A percentile compares a stretch with the other conserved stretches of the same genome.
Conservation (phyloP, 92 coral and sea anemone species). For the Virgularia gustaviana region DNA sequence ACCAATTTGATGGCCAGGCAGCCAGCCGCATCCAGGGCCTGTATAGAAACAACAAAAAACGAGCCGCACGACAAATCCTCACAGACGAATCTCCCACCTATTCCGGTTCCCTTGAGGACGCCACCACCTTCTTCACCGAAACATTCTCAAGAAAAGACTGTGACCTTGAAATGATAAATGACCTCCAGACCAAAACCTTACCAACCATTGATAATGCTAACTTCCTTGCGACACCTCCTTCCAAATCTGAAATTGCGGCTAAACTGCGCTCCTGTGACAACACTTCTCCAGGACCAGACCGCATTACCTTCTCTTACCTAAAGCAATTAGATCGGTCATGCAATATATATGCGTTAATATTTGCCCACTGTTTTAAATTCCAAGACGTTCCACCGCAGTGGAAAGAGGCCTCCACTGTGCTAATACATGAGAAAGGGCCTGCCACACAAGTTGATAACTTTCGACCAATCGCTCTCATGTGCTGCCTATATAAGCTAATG, state of each 20-base stretch:
- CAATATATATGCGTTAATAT: not conserved
- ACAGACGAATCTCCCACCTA: too few species aligned
- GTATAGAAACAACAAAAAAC: too few species aligned
- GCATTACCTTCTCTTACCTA: conserved; percentile 1
- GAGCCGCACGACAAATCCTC: too few species aligned
- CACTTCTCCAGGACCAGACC: too few species aligned
- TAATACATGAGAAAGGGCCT: conserved; percentile 24
- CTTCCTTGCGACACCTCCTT: not conserved
- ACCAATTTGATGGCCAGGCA: conserved; percentile 1
- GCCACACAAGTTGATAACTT: conserved; percentile 11
- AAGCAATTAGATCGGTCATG: not conserved
- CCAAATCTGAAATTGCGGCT: conserved; percentile 12
- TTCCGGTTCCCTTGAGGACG: too few species aligned
- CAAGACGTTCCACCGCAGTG: conserved; percentile 30
- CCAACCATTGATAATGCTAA: not conserved
- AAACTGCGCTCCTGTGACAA: conserved; percentile 13
- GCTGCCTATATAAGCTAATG: conserved; percentile 20
- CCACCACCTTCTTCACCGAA: too few species aligned
- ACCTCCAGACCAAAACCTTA: not conserved
- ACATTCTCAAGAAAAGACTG: too few species aligned
- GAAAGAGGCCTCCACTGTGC: conserved; percentile 30
- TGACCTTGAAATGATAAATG: not conserved
- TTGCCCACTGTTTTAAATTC: not conserved
- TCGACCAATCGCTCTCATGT: conserved; percentile 37
- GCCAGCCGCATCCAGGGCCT: too few species aligned